Evolutionary conservation across 1,140 invertebrate genomes (phyloP), one percentile per base, ranked within the genome.

Genomic region (Diachasmimorpha longicaudata): DNA sequence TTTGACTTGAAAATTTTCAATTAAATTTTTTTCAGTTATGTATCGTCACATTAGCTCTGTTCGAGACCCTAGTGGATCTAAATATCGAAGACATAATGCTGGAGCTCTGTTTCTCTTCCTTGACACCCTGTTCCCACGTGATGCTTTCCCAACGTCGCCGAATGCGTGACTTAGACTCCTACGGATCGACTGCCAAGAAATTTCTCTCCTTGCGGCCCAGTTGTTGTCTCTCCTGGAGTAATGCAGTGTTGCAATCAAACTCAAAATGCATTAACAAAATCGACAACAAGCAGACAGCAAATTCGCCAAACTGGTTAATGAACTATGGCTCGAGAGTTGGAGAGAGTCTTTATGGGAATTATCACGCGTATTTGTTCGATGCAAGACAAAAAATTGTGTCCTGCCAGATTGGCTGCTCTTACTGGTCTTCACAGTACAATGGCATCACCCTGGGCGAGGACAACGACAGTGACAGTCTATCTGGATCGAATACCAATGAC

Each of bases 41-140:
- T 79, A 91, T 98, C 77, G 96, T 98, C 1, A 97, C 97, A 0
- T 86, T 99, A 78, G 93, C 95, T 0, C 84, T 99, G 9, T 96
- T 99, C 85, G 94, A 97, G 86, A 98, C 97, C 0, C 88, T 99
- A 70, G 90, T 99, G 25, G 94, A 97, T 81, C 89, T 99, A 52
- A 96, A 98, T 85, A 99, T 96, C 88, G 98, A 99, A 89, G 98
- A 99, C 87, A 92, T 99, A n/a, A 97, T 99, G 95, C 90, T 98
- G 80, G 96, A 98, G 84, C 89, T 98, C 31, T 92, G 98, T 67
- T 94, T 97, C 79, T 95, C 94, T 88, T 95, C 97, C 84, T 89
- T 99, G 66, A 91, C 95, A 79, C 95, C 95, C 13, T 96, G 96
- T 83, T 93, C 94, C n/a, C 96, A 98, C 89, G 91, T 98, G 0